Evolutionary conservation across 2,113 vertebrate genomes (phyloP), one percentile per base, ranked within the genome.

Genomic region (Nesogale talazaci): DNA sequence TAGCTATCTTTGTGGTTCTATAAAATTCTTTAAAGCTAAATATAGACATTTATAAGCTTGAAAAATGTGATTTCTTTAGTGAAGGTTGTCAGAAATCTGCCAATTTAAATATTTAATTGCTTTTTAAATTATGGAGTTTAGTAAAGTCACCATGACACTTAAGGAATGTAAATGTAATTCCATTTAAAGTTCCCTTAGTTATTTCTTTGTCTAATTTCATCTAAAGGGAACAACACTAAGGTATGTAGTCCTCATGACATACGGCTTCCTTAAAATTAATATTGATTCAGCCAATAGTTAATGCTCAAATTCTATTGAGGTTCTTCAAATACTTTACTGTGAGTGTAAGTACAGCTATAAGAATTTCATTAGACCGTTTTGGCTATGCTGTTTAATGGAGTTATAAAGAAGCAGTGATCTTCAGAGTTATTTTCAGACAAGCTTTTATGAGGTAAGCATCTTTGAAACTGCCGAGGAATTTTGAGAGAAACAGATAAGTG

Each of bases 401-500:
- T 88, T 27, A 80, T 72, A 38, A 94, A 77, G 6, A 93, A 93
- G 20, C 87, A 22, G 31, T 94, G 57, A 67, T 59, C 31, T 61
- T 89, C 61, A 69, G 1, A 80, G 34, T 85, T 94, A 36, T 94
- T 91, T 2, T 79, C 34, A 17, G 84, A 87, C 7, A 63, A 79
- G 20, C 15, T 83, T 85, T 72, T 85, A 14, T 80, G 82, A 79
- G 78, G 19, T 65, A 95, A 95, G 3, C 0, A 31, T 85, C 19
- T 88, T 89, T 88, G 46, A 89, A 96, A 85, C 40, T 77, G 7
- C 56, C 74, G 6, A 92, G 82, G 87, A 88, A 80, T 95, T 95
- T 88, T 67, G 42, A 19, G 22, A 89, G 20, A 65, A 91, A 86
- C 76, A 59, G 46, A 82, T 63, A 80, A 46, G 56, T 80, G 34